Conservation (phyloP, 2,113 vertebrate genomes). For the Prolemur simus region DNA sequence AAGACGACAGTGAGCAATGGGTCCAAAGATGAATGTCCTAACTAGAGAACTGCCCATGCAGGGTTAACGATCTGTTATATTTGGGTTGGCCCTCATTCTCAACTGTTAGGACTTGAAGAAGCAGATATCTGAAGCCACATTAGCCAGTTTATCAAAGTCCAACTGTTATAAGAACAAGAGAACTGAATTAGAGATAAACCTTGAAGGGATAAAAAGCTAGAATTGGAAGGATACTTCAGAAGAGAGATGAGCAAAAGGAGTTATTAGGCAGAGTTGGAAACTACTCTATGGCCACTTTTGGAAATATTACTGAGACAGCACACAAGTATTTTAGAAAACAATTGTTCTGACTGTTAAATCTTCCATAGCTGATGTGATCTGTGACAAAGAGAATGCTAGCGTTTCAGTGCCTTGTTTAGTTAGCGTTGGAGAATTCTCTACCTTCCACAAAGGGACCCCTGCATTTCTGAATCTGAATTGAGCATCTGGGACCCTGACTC, state of each 20-base stretch:
- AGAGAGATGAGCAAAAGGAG: neutral
- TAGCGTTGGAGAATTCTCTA: neutral
- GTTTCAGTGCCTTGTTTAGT: neutral
- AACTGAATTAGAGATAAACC: neutral
- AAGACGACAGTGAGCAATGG: neutral
- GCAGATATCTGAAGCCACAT: neutral
- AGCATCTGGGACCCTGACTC: neutral
- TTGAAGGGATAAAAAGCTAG: neutral
- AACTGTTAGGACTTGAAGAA: neutral
- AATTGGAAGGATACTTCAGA: neutral
- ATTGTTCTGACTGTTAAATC: neutral
- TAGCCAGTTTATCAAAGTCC: neutral
- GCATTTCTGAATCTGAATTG: neutral
- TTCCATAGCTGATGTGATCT: neutral
- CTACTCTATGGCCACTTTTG: neutral
- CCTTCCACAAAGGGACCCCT: neutral
- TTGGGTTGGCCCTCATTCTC: neutral
- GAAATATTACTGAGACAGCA: neutral
- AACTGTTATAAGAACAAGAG: neutral
- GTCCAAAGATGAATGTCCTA: neutral
- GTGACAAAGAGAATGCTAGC: neutral
- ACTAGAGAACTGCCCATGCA: neutral
- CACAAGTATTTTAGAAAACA: neutral
- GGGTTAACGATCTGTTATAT: neutral
- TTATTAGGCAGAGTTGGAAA: neutral